Evolutionary conservation across 1,140 invertebrate genomes (phyloP), one percentile per base, ranked within the genome.

Genomic region (Drosophila paulistorum): DNA sequence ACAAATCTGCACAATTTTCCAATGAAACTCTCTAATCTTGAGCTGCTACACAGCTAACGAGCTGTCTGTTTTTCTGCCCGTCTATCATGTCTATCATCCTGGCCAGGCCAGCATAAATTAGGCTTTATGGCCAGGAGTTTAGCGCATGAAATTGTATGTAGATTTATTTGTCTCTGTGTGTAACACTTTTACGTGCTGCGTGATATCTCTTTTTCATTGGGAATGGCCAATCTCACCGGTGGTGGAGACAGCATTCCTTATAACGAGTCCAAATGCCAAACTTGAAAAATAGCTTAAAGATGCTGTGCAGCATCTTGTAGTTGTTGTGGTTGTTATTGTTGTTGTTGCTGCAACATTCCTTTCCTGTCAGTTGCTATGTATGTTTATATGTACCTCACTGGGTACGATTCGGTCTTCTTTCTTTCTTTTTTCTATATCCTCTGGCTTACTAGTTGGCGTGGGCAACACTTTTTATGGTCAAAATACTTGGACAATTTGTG

Each of bases 101-200:
- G 55, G 17, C 30, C 74, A 11, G 55, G 17, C 30, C 74, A 11
- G 68, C 37, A 74, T 74, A 70, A 65, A 74, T 74, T 74, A 74
- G 62, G 61, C 68, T 48, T 41, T 64, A 69, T 48, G 54, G 68
- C 59, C 67, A 33, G 58, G 57, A 66, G 71, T 62, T 75, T 78
- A 67, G 59, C 59, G 64, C 61, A 68, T 68, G 65, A 71, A 86
- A 86, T 79, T 87, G 45, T 86, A 86, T 86, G 83, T 81, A 86
- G 84, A 86, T 87, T 87, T 86, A 86, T 86, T 86, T 86, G 76
- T 87, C 59, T 77, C 59, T 77, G 73, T 87, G 66, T 77, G 79
- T 83, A 87, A 79, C 83, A 87, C 79, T 81, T 83, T 69, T 74
- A 71, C 75, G 59, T 42, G 37, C 57, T 6, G 30, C 45, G 74